Conservation (phyloP, 92 coral and sea anemone genomes). For the Epizoanthus fatuus region DNA sequence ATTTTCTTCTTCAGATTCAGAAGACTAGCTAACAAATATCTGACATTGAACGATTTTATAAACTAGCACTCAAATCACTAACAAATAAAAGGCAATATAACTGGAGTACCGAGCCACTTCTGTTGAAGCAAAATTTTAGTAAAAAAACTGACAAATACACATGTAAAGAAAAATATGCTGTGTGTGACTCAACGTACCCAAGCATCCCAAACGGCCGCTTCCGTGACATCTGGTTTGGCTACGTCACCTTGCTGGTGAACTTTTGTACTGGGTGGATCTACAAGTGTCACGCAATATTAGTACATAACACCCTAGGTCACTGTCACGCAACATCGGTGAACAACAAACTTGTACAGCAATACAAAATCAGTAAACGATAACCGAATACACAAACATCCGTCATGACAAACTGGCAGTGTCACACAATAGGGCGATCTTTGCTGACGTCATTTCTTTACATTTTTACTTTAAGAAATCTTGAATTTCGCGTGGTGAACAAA, state of each 20-base stretch:
- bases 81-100: background rate
- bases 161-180: background rate
- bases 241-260: conserved; percentile 40
- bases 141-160: background rate
- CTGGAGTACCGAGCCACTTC: too few relatives aligned
- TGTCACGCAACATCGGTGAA: too few relatives aligned
- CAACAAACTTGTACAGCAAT: too few relatives aligned
- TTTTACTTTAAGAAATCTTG: too few relatives aligned
- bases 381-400: too few relatives aligned
- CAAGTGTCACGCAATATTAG: background rate
- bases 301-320: background rate
- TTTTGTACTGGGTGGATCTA: conserved; percentile 64
- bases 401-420: too few relatives aligned
- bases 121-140: too few relatives aligned
- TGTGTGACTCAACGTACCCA: conserved; percentile 78
- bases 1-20: background rate
- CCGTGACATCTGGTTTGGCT: conserved; percentile 80
- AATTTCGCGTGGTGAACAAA: too few relatives aligned
- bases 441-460: too few relatives aligned
- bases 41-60: background rate
- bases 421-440: too few relatives aligned
- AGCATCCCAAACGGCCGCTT: conserved; percentile 99
- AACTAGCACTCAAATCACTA: background rate
- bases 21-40: background rate
- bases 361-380: too few relatives aligned